Conservation (phyloP, 2,888 invertebrate species). For the Salpingus planirostris region DNA sequence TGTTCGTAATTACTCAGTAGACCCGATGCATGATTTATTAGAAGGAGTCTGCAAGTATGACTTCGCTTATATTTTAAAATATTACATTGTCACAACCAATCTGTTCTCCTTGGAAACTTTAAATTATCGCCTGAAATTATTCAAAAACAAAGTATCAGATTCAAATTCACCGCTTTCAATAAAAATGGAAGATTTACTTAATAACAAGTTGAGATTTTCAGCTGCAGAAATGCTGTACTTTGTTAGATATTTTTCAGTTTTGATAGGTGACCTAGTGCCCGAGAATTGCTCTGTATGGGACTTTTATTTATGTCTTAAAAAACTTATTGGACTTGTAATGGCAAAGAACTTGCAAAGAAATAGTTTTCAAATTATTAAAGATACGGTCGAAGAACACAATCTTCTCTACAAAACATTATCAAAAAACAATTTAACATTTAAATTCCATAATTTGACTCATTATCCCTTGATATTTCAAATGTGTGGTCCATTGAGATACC, state of each 20-base stretch:
- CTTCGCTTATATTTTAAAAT: conserved; percentile 3
- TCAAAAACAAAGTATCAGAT: neutral
- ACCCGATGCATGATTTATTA: conserved; percentile 14
- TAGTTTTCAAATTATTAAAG: neutral
- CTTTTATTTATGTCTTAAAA: conserved; percentile 3
- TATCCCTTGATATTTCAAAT: conserved; percentile 3
- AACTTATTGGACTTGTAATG: conserved; percentile 2
- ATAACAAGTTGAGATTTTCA: conserved; percentile 3
- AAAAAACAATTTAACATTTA: conserved; percentile 1
- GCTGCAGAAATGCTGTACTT: conserved; percentile 7
- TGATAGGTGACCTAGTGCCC: conserved; percentile 6
- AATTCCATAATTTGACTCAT: conserved; percentile 4
- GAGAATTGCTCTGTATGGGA: conserved; percentile 3
- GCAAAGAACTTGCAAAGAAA: conserved; percentile 3
- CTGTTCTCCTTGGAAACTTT: conserved; percentile 6
- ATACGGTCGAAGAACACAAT: conserved; percentile 2
- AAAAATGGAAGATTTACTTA: neutral
- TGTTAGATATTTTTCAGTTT: conserved; percentile 3
- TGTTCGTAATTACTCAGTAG: conserved; percentile 7
- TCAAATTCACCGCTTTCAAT: neutral
- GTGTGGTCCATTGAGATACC: conserved; percentile 1
- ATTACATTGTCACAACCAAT: conserved; percentile 2
- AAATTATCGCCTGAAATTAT: conserved; percentile 1
- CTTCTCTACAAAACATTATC: conserved; percentile 1
- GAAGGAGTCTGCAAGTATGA: conserved; percentile 12